These are phyloP conservation scores for Epirrhoe alternata DNA, from an alignment of 2,888 invertebrate genomes.

Conservation along the genomic window DNA sequence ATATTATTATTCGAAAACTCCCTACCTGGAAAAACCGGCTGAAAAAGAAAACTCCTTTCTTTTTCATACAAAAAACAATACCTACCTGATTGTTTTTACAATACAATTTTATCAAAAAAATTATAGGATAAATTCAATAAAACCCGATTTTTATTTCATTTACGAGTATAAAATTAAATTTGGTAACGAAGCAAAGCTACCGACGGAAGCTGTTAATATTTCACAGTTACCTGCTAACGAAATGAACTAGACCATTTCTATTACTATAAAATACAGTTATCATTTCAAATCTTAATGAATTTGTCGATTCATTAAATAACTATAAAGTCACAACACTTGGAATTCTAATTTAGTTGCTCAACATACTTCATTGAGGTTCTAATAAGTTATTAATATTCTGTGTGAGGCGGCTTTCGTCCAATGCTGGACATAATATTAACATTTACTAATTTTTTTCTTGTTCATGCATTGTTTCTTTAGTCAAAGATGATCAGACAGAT, in stretches of 20 bases:
- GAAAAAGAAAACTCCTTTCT: no score
- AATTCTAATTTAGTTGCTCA: constrained; percentile 35
- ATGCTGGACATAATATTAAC: neutral
- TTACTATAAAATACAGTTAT: constrained; percentile 33
- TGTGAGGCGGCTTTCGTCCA: constrained; percentile 7
- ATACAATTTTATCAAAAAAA: neutral
- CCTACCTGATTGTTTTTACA: no score
- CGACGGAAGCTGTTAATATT: constrained; percentile 16
- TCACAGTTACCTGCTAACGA: constrained; percentile 10
- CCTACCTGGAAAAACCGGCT: neutral
- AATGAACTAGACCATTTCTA: constrained; percentile 13
- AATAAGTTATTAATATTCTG: constrained; percentile 28
- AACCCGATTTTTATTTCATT: neutral
- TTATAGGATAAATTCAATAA: neutral
- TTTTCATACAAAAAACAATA: no score
- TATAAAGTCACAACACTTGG: constrained; percentile 35
- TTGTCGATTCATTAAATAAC: constrained; percentile 40
- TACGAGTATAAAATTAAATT: neutral
- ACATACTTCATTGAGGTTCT: constrained; percentile 19
- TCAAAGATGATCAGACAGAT: no score
- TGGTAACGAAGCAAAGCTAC: neutral
- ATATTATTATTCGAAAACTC: no score
- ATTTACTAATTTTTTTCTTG: neutral
- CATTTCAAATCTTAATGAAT: constrained; percentile 38
- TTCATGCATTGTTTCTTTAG: no score